Percentiles rank a stretch among this genome's conserved stretches.
Conservation (phyloP, 2,797 vertebrate species). For the Enteromius argenteus region DNA sequence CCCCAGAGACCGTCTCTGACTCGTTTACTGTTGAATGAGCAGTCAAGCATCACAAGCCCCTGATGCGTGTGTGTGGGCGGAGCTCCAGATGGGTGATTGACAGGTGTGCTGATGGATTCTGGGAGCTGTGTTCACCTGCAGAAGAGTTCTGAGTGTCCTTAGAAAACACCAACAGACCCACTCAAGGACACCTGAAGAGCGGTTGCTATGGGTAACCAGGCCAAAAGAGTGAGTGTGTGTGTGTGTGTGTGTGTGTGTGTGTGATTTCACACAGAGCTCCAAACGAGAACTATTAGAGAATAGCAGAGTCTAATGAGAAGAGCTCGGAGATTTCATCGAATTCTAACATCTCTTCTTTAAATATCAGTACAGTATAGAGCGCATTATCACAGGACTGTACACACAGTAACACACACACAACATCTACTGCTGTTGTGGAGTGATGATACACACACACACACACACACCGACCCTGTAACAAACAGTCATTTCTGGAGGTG, state of each 20-base stretch:
- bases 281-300: not conserved
- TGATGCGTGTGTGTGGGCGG: not conserved
- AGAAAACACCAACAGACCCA: constrained; percentile 40
- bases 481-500: not conserved
- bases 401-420: constrained; percentile 4
- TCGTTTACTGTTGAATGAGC: not conserved
- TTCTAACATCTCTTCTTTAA: not conserved
- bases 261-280: constrained; percentile 1
- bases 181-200: constrained; percentile 55
- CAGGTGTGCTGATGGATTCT: constrained; percentile 29
- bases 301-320: not conserved
- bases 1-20: not conserved
- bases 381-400: not conserved
- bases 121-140: constrained; percentile 15
- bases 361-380: not conserved
- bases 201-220: constrained; percentile 61
- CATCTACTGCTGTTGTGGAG: not conserved
- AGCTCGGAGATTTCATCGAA: not conserved
- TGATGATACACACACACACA: not conserved
- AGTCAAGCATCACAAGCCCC: not conserved
- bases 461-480: not conserved
- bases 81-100: constrained; percentile 3
- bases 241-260: not conserved
- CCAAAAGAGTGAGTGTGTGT: not conserved
- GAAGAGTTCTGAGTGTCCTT: constrained; percentile 15